A percentile compares a stretch with the other conserved stretches of the same genome.
phyloP scores from a whole-genome alignment of 2,113 vertebrate genomes.

The Indri indri region DNA sequence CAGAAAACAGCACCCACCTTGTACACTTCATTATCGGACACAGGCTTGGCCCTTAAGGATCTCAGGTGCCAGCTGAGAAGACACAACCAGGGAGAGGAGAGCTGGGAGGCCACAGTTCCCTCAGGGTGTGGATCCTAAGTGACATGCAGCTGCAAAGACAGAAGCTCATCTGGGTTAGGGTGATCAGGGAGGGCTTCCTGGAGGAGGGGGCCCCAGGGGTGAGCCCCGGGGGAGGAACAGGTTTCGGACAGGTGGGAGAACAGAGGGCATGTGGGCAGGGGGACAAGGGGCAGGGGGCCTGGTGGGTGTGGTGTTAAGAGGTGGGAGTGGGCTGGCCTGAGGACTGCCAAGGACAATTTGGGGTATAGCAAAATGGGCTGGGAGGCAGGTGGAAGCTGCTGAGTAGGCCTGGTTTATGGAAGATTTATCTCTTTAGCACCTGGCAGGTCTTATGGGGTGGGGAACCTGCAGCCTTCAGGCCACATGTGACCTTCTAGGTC shows the following conservation, averaged over 20 bases:
- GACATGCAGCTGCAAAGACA: background rate
- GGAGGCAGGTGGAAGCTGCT: background rate
- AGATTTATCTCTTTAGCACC: background rate
- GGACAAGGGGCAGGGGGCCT: background rate
- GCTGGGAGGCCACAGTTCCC: background rate
- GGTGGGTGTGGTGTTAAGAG: background rate
- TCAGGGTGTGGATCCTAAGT: too few species aligned
- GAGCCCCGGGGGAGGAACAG: background rate
- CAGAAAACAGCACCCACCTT: background rate
- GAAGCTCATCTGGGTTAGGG: background rate
- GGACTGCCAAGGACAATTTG: background rate
- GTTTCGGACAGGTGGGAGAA: background rate
- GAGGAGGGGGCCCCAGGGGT: background rate
- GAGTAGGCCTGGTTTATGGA: background rate
- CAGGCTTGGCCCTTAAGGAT: background rate
- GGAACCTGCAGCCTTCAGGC: too few species aligned
- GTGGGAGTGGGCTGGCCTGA: background rate
- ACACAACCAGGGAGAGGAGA: background rate
- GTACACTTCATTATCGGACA: accelerated
- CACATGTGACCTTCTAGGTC: too few species aligned
- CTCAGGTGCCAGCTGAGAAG: background rate
- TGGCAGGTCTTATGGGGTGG: background rate
- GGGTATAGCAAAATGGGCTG: background rate
- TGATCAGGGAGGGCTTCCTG: background rate
- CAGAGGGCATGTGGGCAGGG: background rate